Percentiles rank a stretch among this genome's conserved stretches.
Evolutionary conservation across 35 echinoderm and acorn worm species (phyloP).

Genomic region (Apostichopus japonicus): DNA sequence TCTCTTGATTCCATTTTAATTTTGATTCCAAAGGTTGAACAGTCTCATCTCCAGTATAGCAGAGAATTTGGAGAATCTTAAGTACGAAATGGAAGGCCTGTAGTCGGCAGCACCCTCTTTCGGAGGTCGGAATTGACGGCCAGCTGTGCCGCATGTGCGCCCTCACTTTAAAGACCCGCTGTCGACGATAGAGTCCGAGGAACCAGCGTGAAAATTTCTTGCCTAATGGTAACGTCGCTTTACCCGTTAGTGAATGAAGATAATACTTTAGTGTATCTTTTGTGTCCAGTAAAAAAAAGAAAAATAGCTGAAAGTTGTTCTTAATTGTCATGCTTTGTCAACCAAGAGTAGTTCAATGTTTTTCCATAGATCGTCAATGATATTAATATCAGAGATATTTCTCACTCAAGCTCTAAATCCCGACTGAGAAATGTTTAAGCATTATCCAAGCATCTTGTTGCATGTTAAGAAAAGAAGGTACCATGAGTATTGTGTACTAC

Average conservation of each 20-base stretch:
- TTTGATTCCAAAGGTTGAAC: constrained; percentile 43
- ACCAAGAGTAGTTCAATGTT: not conserved
- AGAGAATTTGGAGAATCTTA: constrained; percentile 48
- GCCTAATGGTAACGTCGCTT: not conserved
- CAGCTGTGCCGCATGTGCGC: not conserved
- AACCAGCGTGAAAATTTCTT: not conserved
- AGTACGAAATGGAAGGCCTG: constrained; percentile 60
- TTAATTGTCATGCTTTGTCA: not conserved
- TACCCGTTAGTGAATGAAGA: not conserved
- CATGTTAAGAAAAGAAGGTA: too few relatives aligned
- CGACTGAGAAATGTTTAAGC: too few relatives aligned
- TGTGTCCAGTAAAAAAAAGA: too few relatives aligned
- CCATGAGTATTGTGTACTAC: too few relatives aligned
- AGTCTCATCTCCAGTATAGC: constrained; percentile 30
- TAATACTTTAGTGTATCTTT: not conserved
- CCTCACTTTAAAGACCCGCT: not conserved
- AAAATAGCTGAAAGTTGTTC: not conserved
- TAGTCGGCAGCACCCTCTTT: not conserved
- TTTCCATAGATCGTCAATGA: too few relatives aligned
- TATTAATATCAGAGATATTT: too few relatives aligned
- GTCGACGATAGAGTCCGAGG: not conserved
- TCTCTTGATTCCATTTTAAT: not conserved
- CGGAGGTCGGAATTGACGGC: not conserved
- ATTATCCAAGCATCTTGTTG: too few relatives aligned
- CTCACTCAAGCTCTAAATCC: too few relatives aligned